Base-by-base conservation (phyloP, 2,113 vertebrate species). In the Aegotheles bennettii region DNA sequence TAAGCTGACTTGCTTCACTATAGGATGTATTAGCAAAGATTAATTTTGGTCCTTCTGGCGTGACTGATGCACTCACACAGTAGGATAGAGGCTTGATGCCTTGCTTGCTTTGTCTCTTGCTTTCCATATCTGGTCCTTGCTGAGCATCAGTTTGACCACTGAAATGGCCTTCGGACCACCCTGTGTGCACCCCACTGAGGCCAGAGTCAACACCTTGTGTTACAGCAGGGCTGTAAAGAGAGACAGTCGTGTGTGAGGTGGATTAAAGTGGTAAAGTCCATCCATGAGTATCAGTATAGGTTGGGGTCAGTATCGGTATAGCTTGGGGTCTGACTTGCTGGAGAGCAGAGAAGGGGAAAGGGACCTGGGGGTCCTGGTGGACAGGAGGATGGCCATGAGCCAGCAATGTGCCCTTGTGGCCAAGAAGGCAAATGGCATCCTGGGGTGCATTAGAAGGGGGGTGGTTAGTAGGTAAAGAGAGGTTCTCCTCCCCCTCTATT, bases 191-290 rank as follows among this genome's bases (percentile, higher is more conserved):
- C 21, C n/a, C 33, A 5, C 36, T 21, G 42, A 83, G 60, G 25
- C 17, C 12, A 33, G 28, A 70, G 48, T 69, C 38, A 35, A 1
- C 33, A 24, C 29, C 24, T 29, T 35, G 45, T 8, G 19, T 64
- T 79, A 28, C 26, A 43, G 77, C 63, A 70, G 38, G 40, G 36
- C 31, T 76, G 1, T 24, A 9, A 0, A 54, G 25, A 40, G 42
- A 77, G 33, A n/a, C 11, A n/a, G 0, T 70, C 15, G 6, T 2
- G 6, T 16, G 19, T 25, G 28, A 69, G 31, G n/a, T n/a, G n/a
- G n/a, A n/a, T 16, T 42, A 14, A 69, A 53, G 40, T 33, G 35
- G 59, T 67, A 8, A 38, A 43, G 35, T 38, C 43, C 33, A n/a
- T 42, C 36, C n/a, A n/a, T n/a, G n/a, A n/a, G n/a, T n/a, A n/a